Percentiles rank a stretch among this genome's conserved stretches.
These are phyloP conservation scores for Gadopsis bispinosus DNA, from an alignment of 2,797 vertebrate species.

Conservation along the genomic window DNA sequence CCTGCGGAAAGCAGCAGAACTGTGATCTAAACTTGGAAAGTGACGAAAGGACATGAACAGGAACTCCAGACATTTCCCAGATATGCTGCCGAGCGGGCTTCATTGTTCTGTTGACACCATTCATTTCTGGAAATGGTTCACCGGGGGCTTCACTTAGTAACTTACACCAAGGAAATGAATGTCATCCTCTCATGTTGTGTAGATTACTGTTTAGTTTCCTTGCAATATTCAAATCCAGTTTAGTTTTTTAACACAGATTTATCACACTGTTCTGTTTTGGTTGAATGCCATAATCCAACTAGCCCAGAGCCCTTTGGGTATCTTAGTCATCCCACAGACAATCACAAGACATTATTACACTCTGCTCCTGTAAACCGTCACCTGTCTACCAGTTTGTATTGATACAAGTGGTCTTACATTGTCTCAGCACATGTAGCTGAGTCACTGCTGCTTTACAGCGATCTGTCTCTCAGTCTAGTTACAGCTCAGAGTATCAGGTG, in stretches of 20 bases:
- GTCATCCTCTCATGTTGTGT: neutral
- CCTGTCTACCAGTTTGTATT: constrained; percentile 55
- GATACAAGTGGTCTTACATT: constrained; percentile 20
- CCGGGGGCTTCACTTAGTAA: constrained; percentile 3
- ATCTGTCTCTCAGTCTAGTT: constrained; percentile 43
- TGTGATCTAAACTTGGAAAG: constrained; percentile 82
- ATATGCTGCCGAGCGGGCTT: constrained; percentile 46
- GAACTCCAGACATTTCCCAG: constrained; percentile 82
- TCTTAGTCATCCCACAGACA: constrained; percentile 66
- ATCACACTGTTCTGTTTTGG: neutral
- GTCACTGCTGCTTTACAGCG: constrained; percentile 56
- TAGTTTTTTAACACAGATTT: neutral
- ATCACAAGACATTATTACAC: constrained; percentile 33
- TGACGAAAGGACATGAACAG: constrained; percentile 82
- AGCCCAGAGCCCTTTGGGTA: constrained; percentile 10
- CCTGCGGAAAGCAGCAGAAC: constrained; percentile 83
- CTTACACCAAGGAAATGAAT: neutral
- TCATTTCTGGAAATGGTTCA: constrained; percentile 43
- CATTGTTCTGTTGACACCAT: constrained; percentile 71
- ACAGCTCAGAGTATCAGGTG: constrained; percentile 62
- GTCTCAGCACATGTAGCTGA: constrained; percentile 54
- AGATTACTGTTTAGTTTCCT: neutral
- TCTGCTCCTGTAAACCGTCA: constrained; percentile 54
- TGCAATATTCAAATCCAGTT: neutral
- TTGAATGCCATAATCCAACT: neutral